Evolutionary conservation across 2,888 invertebrate species (phyloP).

Genomic region (Gari tellinella): DNA sequence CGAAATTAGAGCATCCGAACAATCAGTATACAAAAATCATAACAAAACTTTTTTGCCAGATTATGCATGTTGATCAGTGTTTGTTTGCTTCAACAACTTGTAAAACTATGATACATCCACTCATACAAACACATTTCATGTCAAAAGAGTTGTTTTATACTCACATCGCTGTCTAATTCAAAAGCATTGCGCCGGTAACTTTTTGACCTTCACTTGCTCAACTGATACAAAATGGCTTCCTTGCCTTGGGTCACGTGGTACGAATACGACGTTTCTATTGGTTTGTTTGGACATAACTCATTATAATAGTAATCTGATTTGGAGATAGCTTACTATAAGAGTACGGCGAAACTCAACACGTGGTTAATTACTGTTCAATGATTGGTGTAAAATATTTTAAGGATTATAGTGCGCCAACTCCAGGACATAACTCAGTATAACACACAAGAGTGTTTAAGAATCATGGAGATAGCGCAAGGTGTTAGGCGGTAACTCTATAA

Average conservation of each 20-base stretch:
- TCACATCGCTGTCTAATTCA: not conserved
- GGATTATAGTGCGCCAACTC: slow-evolving; percentile 3
- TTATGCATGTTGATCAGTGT: too few relatives aligned
- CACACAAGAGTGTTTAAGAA: not conserved
- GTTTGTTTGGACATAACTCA: not conserved
- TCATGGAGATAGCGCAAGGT: slow-evolving; percentile 11
- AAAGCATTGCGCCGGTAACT: not conserved
- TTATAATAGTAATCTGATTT: not conserved
- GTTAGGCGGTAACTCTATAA: slow-evolving; percentile 1
- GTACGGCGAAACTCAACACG: not conserved
- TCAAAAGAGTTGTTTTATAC: not conserved
- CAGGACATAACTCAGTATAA: slow-evolving; percentile 19
- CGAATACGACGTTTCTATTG: not conserved
- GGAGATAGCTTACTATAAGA: slow-evolving; percentile 2
- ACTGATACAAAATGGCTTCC: not conserved
- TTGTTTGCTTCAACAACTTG: too few relatives aligned
- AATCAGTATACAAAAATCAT: too few relatives aligned
- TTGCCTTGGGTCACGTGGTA: not conserved
- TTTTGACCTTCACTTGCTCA: not conserved
- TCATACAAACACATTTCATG: too few relatives aligned
- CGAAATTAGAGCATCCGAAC: too few relatives aligned
- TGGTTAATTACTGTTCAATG: not conserved
- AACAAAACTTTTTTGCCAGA: too few relatives aligned
- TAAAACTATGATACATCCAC: too few relatives aligned
- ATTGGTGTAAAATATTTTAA: not conserved